A percentile compares a stretch with the other conserved stretches of the same genome.
Conservation (phyloP, 1,140 invertebrate species). For the Sminthurides bifidus region DNA sequence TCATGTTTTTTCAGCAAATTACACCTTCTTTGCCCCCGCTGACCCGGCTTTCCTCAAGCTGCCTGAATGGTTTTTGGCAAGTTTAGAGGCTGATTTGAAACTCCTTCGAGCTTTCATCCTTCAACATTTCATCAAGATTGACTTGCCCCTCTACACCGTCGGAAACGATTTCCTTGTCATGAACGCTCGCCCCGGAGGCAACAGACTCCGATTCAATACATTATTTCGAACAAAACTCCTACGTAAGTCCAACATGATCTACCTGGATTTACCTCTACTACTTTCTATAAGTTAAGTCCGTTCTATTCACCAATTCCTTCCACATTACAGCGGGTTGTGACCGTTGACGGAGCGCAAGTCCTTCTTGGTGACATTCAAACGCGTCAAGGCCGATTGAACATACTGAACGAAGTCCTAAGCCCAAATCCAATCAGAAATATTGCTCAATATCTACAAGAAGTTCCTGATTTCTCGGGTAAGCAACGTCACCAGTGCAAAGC, state of each 20-base stretch:
- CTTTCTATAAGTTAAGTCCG: background rate
- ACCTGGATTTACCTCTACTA: no score
- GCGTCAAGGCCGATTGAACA: constrained; percentile 15
- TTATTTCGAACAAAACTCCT: constrained; percentile 13
- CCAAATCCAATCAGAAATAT: constrained; percentile 16
- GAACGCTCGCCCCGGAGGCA: constrained; percentile 19
- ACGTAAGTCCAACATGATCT: constrained; percentile 26
- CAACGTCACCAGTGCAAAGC: no score
- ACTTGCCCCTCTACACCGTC: constrained; percentile 7
- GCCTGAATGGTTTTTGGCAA: constrained; percentile 21
- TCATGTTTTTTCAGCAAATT: constrained; percentile 18
- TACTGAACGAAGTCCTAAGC: constrained; percentile 25
- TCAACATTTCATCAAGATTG: constrained; percentile 24
- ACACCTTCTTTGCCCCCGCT: constrained; percentile 28
- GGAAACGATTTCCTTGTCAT: constrained; percentile 19
- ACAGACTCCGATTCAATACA: constrained; percentile 22
- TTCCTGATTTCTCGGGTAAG: constrained; percentile 21
- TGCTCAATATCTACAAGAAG: constrained; percentile 17
- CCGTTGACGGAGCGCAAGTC: constrained; percentile 21
- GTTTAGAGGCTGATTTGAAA: constrained; percentile 13
- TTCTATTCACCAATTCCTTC: background rate
- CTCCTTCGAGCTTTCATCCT: constrained; percentile 20
- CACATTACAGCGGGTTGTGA: constrained; percentile 18
- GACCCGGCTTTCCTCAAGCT: constrained; percentile 22
- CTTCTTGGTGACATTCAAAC: constrained; percentile 21